phyloP scores from a whole-genome alignment of 2,113 vertebrate genomes.

The Erinaceus europaeus region DNA sequence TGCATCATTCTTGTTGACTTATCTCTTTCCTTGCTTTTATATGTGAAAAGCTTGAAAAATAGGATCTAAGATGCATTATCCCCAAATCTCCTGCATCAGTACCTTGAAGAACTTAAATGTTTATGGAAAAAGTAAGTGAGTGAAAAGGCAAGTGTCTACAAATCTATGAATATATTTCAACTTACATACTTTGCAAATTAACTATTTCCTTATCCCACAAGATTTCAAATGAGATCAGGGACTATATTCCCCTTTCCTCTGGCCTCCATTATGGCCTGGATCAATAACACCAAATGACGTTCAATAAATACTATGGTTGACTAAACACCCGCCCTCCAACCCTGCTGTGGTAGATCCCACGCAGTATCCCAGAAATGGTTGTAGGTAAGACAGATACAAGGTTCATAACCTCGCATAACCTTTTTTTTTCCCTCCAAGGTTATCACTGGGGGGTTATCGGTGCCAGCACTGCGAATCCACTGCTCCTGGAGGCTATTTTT shows the following conservation, averaged over 20 bases:
- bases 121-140: not conserved
- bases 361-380: not conserved
- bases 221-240: not conserved
- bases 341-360: not conserved
- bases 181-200: not conserved
- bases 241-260: not conserved
- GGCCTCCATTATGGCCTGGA: not conserved
- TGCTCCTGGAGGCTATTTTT: too few relatives aligned
- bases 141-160: slow-evolving; percentile 5
- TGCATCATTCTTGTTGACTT: not conserved
- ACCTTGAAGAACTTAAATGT: not conserved
- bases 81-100: not conserved
- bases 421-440: too few relatives aligned
- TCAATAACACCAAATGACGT: not conserved
- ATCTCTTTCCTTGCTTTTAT: not conserved
- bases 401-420: not conserved
- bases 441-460: too few relatives aligned
- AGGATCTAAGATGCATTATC: not conserved
- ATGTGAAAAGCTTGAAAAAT: slow-evolving; percentile 1
- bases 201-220: not conserved
- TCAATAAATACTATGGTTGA: not conserved
- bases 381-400: not conserved
- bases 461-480: too few relatives aligned
- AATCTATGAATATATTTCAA: slow-evolving; percentile 10
- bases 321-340: not conserved